Conservation (phyloP, 1,140 invertebrate species). For the Caenorhabditis inopinata region DNA sequence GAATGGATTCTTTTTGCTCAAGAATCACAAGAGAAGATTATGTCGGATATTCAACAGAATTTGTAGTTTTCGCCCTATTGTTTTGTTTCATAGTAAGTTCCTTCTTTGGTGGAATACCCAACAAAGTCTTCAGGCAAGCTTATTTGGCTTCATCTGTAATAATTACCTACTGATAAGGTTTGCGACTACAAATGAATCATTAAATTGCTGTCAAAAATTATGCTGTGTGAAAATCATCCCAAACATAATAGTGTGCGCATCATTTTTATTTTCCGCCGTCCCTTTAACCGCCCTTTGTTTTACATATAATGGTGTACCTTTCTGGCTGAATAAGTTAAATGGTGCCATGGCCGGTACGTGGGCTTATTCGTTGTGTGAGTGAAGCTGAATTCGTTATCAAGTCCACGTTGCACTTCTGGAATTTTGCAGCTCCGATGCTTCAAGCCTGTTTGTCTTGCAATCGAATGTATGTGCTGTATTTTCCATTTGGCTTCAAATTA, state of each 20-base stretch:
- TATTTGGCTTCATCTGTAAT: background rate
- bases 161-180: background rate
- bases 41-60: too few species aligned
- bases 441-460: background rate
- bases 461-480: background rate
- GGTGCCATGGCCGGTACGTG: background rate
- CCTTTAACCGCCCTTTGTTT: background rate
- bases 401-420: too few species aligned
- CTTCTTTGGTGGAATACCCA: too few species aligned
- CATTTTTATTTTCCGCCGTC: background rate
- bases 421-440: background rate
- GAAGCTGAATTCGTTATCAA: background rate
- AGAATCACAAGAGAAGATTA: too few species aligned
- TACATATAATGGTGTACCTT: background rate
- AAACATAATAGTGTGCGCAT: background rate
- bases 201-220: background rate
- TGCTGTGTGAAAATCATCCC: background rate
- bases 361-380: conserved; percentile 6
- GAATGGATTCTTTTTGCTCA: too few species aligned
- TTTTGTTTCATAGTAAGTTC: background rate
- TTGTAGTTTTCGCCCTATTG: too few species aligned
- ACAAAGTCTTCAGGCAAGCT: background rate
- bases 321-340: background rate
- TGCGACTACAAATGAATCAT: background rate
- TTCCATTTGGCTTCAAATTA: background rate